Evolutionary conservation across 2,113 vertebrate species (phyloP).

Genomic region (Aptenodytes patagonicus): DNA sequence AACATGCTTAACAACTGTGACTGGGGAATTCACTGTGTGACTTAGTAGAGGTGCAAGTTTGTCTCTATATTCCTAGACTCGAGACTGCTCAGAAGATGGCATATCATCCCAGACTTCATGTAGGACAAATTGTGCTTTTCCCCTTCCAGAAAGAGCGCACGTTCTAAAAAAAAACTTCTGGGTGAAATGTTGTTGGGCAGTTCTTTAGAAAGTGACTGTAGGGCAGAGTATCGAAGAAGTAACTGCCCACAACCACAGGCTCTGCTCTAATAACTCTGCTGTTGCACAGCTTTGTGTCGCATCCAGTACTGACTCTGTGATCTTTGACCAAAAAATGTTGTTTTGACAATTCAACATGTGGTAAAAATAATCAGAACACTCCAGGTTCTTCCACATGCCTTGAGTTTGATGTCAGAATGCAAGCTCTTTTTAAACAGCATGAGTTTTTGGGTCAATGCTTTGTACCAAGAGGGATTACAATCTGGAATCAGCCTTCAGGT

Average conservation of each 20-base stretch:
- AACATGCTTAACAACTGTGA: background rate
- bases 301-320: background rate
- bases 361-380: background rate
- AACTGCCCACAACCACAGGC: background rate
- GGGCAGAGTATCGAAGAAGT: background rate
- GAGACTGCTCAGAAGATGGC: background rate
- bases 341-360: background rate
- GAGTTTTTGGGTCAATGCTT: background rate
- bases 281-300: background rate
- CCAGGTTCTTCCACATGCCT: background rate
- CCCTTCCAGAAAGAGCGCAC: background rate
- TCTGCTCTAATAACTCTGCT: background rate
- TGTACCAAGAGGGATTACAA: background rate
- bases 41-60: background rate
- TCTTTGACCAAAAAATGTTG: background rate
- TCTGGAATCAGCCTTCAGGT: background rate
- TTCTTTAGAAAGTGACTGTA: background rate
- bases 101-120: background rate
- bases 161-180: background rate
- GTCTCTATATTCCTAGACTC: background rate
- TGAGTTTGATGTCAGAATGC: background rate
- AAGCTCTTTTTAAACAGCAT: background rate
- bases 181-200: background rate
- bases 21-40: background rate
- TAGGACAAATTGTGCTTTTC: background rate